Evolutionary conservation across 2,113 vertebrate genomes (phyloP).

Genomic region (Callipepla californica): DNA sequence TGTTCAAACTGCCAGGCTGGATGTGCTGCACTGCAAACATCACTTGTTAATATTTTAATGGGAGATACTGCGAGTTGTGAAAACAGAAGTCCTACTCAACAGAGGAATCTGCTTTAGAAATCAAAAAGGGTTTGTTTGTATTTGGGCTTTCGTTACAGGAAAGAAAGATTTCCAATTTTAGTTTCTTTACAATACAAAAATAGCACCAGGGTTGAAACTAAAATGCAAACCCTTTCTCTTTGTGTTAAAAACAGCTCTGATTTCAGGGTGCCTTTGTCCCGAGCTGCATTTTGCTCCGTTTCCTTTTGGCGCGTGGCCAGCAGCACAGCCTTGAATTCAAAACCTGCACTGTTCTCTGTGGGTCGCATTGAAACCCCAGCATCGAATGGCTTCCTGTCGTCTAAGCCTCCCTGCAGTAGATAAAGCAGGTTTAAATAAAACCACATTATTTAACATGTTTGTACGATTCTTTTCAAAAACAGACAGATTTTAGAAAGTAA

Average conservation of each 20-base stretch:
- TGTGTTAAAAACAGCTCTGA: constrained; percentile 1
- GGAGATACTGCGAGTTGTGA: neutral
- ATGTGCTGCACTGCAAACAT: neutral
- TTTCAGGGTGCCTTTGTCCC: constrained; percentile 35
- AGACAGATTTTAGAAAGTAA: neutral
- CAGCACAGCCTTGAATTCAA: constrained; percentile 1
- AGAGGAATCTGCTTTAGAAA: neutral
- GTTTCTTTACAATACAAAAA: neutral
- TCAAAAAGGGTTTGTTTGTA: neutral
- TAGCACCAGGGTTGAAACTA: neutral
- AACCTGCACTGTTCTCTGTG: neutral
- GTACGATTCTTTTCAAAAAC: neutral
- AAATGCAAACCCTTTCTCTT: neutral
- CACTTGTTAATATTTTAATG: neutral
- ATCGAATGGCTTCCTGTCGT: constrained; percentile 44
- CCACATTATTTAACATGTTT: neutral
- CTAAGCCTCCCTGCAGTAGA: neutral
- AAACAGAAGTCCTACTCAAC: neutral
- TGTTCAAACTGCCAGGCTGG: neutral
- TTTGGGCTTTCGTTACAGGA: neutral
- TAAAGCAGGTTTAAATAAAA: neutral
- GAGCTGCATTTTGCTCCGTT: constrained; percentile 1
- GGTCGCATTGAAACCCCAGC: neutral
- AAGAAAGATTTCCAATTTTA: constrained; percentile 18
- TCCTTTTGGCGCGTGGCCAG: constrained; percentile 35